Evolutionary conservation across 2,113 vertebrate species (phyloP).

Genomic region (Hemicordylus capensis): DNA sequence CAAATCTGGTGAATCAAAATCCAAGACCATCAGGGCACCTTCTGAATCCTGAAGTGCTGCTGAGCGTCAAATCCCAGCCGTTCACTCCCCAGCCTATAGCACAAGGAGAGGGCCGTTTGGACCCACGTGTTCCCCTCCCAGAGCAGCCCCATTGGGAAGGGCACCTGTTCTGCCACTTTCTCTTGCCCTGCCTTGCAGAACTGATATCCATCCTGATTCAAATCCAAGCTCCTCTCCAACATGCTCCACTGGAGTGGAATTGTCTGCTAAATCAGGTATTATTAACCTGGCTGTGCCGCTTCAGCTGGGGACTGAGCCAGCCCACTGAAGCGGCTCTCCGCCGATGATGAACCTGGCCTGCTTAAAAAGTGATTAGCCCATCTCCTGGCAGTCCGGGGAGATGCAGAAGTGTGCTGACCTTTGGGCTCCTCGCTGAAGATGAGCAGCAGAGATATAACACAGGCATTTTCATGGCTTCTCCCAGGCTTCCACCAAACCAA

Average conservation of each 20-base stretch:
- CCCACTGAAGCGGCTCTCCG: slow-evolving; percentile 41
- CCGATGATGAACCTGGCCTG: slow-evolving; percentile 50
- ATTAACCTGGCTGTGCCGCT: slow-evolving; percentile 71
- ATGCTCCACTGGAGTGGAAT: slow-evolving; percentile 78
- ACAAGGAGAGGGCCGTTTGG: not conserved
- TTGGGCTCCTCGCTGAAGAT: not conserved
- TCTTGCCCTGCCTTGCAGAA: slow-evolving; percentile 44
- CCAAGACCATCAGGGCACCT: too few species aligned
- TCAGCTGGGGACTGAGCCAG: slow-evolving; percentile 48
- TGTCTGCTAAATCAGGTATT: slow-evolving; percentile 79
- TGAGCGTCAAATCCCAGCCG: too few species aligned
- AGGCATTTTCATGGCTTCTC: slow-evolving; percentile 25
- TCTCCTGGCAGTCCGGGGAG: slow-evolving; percentile 13
- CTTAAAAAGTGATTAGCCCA: slow-evolving; percentile 68
- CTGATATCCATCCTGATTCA: slow-evolving; percentile 74
- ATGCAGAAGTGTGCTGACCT: slow-evolving; percentile 47
- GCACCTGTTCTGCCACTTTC: slow-evolving; percentile 2
- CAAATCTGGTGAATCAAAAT: not conserved
- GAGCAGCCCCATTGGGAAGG: too few species aligned
- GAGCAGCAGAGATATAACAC: not conserved
- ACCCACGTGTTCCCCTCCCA: slow-evolving; percentile 19
- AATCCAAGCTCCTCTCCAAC: slow-evolving; percentile 69
- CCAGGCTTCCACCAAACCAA: not conserved
- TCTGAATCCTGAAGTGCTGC: too few species aligned
- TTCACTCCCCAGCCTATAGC: not conserved